phyloP scores from a whole-genome alignment of 1,140 invertebrate genomes.

The Meteorus sp. region DNA sequence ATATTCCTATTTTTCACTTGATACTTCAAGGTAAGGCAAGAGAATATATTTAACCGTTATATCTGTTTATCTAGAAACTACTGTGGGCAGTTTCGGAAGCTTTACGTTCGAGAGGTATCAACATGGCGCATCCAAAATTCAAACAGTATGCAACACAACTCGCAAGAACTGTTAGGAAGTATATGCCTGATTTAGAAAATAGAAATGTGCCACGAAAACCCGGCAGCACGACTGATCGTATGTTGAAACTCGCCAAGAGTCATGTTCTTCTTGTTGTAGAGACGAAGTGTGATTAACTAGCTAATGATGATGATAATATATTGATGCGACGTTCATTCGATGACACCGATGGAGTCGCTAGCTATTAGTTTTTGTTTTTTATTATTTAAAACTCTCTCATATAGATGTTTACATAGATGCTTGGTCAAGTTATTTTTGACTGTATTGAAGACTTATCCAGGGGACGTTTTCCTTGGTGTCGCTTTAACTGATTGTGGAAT shows the following conservation, averaged over 20 bases:
- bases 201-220: slow-evolving; percentile 51
- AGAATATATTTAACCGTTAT: background rate
- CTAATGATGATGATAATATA: slow-evolving; percentile 12
- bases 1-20: background rate
- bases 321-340: slow-evolving; percentile 8
- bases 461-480: background rate
- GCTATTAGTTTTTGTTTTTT: background rate
- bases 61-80: slow-evolving; percentile 63
- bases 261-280: slow-evolving; percentile 66
- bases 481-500: background rate
- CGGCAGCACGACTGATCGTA: slow-evolving; percentile 61
- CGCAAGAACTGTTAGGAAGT: slow-evolving; percentile 63
- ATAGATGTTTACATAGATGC: background rate
- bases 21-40: background rate
- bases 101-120: slow-evolving; percentile 65
- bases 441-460: background rate
- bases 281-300: slow-evolving; percentile 52
- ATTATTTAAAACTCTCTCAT: slow-evolving; percentile 17
- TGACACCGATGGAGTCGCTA: too few species aligned
- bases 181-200: slow-evolving; percentile 53
- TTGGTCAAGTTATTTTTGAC: slow-evolving; percentile 2
- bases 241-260: slow-evolving; percentile 65
- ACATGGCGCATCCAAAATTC: slow-evolving; percentile 66
- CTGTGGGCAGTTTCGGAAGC: slow-evolving; percentile 71
- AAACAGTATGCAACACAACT: slow-evolving; percentile 64